These are phyloP conservation scores for Lipophrys pholis DNA, from an alignment of 2,113 vertebrate genomes.

Conservation along the genomic window DNA sequence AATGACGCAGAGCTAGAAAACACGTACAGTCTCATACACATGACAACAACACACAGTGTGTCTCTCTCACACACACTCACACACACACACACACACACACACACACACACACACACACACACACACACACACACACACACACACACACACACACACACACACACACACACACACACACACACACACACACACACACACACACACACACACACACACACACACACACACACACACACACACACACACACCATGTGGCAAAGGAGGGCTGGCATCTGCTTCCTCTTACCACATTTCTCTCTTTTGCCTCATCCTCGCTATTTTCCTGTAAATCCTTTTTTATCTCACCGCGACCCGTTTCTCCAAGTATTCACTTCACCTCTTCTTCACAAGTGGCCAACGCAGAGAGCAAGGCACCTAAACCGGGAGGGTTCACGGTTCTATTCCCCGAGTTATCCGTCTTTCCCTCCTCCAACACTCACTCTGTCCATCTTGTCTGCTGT, in stretches of 20 bases:
- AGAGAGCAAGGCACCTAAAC: slow-evolving; percentile 2
- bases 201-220: slow-evolving; percentile 5
- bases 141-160: too few species aligned
- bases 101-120: not conserved
- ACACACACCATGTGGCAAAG: slow-evolving; percentile 55
- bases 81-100: too few species aligned
- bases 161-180: too few species aligned
- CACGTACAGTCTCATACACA: not conserved
- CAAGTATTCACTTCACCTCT: not conserved
- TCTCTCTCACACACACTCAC: too few species aligned
- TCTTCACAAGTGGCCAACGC: not conserved
- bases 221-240: slow-evolving; percentile 38
- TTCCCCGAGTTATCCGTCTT: not conserved
- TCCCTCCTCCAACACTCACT: slow-evolving; percentile 9
- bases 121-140: slow-evolving; percentile 10
- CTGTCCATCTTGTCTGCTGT: slow-evolving; percentile 58
- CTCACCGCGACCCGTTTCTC: not conserved
- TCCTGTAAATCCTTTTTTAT: slow-evolving; percentile 52
- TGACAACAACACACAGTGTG: too few species aligned
- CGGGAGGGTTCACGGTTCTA: not conserved
- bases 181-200: not conserved
- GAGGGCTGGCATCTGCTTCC: slow-evolving; percentile 64
- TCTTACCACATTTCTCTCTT: slow-evolving; percentile 77
- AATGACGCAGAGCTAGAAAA: not conserved
- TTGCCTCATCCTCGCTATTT: slow-evolving; percentile 83